Conservation (phyloP, 2,797 vertebrate genomes). For the Girardinus metallicus region DNA sequence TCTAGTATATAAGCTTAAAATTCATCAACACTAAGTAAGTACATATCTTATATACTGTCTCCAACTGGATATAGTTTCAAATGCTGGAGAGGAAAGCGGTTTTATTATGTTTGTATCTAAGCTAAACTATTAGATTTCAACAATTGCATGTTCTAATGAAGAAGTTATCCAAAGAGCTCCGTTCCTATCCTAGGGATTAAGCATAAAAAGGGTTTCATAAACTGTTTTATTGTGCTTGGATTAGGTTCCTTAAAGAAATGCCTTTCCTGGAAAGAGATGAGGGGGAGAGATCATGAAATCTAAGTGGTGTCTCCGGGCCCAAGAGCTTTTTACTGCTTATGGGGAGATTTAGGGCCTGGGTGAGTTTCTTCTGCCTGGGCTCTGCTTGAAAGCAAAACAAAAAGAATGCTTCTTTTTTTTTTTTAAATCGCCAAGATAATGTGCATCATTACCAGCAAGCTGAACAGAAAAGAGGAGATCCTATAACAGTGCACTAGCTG, state of each 20-base stretch:
- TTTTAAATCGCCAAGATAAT: neutral
- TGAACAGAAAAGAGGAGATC: neutral
- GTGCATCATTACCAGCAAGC: neutral
- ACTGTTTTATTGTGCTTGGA: neutral
- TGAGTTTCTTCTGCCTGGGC: neutral
- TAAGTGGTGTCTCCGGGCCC: neutral
- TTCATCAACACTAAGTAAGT: neutral
- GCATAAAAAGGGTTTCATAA: neutral
- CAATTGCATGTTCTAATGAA: neutral
- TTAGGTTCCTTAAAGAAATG: neutral
- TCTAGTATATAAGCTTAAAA: neutral
- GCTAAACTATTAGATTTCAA: neutral
- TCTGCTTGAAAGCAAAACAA: neutral
- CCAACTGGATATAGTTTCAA: neutral
- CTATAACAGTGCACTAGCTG: neutral
- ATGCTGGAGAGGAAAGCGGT: neutral
- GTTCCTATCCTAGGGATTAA: neutral
- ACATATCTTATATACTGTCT: neutral
- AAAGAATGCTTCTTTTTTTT: neutral
- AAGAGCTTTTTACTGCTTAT: neutral
- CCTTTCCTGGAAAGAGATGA: neutral
- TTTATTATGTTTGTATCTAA: neutral
- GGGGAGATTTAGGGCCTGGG: neutral
- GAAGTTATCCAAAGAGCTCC: neutral
- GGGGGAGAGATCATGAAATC: neutral